Percentiles rank a stretch among this genome's conserved stretches.
phyloP scores from a whole-genome alignment of 2,113 vertebrate species.

The Daphoenositta chrysoptera region DNA sequence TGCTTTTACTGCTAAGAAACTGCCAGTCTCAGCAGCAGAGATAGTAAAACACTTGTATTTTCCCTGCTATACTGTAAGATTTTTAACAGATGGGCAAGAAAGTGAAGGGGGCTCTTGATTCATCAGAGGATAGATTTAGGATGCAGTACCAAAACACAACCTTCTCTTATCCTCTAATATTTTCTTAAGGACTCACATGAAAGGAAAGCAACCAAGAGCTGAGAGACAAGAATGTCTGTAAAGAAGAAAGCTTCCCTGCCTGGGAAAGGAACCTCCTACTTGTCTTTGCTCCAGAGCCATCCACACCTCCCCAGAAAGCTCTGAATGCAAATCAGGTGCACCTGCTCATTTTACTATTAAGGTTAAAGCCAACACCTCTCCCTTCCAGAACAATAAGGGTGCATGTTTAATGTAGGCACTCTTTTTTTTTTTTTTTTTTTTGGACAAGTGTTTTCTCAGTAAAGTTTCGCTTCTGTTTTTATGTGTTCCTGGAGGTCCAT shows the following conservation, averaged over 20 bases:
- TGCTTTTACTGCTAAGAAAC: neutral
- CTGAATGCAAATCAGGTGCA: neutral
- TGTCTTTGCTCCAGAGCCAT: neutral
- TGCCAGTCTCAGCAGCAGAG: neutral
- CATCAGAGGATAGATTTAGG: neutral
- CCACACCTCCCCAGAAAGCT: neutral
- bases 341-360: neutral
- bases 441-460: neutral
- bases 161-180: neutral
- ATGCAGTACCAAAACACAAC: neutral
- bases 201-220: neutral
- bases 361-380: neutral
- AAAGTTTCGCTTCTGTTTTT: neutral
- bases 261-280: neutral
- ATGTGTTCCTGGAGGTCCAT: neutral
- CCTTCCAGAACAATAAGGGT: neutral
- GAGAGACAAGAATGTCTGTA: neutral
- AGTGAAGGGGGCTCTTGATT: neutral
- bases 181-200: neutral
- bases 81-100: neutral
- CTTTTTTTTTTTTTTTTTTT: neutral
- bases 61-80: neutral
- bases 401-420: rapidly evolving
- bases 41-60: neutral
- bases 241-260: neutral